Conservation (phyloP, 2,888 invertebrate species). For the Cerceris ruficornis region DNA sequence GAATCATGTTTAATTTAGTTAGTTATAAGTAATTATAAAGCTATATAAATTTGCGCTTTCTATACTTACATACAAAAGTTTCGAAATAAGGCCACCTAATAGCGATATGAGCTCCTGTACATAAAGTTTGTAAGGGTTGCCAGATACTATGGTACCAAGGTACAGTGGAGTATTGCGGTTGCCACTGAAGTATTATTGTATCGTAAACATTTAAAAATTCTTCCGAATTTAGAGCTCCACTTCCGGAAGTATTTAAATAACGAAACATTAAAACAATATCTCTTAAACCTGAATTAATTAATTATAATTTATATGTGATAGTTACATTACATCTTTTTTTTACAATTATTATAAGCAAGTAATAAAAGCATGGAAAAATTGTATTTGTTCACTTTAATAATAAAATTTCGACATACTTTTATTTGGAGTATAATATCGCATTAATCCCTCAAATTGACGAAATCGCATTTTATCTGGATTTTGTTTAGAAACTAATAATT, state of each 20-base stretch:
- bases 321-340: not conserved
- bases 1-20: slow-evolving; percentile 3
- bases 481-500: slow-evolving; percentile 90
- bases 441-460: slow-evolving; percentile 90
- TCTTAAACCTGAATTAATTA: slow-evolving; percentile 83
- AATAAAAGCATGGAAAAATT: not conserved
- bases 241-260: slow-evolving; percentile 87
- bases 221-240: slow-evolving; percentile 86
- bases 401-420: slow-evolving; percentile 83
- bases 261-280: slow-evolving; percentile 92
- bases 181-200: slow-evolving; percentile 89
- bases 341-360: not conserved
- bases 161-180: slow-evolving; percentile 86
- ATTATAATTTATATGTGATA: slow-evolving; percentile 4
- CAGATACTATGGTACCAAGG: slow-evolving; percentile 88
- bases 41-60: not conserved
- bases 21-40: not conserved
- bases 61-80: slow-evolving; percentile 86
- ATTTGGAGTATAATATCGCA: slow-evolving; percentile 90
- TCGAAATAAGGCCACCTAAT: slow-evolving; percentile 90
- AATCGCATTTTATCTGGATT: slow-evolving; percentile 87
- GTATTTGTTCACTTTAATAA: slow-evolving; percentile 4
- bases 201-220: slow-evolving; percentile 91
- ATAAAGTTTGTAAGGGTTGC: slow-evolving; percentile 85
- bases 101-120: slow-evolving; percentile 84